phyloP scores from a whole-genome alignment of 2,113 vertebrate genomes.

The Ancistrus triradiatus region DNA sequence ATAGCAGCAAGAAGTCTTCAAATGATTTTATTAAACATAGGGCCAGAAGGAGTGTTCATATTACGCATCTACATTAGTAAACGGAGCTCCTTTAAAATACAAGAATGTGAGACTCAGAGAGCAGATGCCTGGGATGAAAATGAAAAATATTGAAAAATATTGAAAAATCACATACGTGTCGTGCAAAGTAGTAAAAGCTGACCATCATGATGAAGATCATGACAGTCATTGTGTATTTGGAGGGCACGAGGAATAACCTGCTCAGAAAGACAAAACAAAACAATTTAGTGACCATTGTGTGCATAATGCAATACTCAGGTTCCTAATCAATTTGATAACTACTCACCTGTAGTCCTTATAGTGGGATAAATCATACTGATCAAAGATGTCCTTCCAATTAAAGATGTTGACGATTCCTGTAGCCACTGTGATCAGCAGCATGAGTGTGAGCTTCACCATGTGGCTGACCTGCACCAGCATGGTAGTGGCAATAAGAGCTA shows the following conservation, averaged over 20 bases:
- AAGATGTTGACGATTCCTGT: constrained; percentile 81
- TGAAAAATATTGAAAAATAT: neutral
- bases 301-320: neutral
- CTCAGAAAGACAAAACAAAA: neutral
- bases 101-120: too few relatives aligned
- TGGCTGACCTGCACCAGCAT: constrained; percentile 98
- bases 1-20: too few relatives aligned
- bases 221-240: constrained; percentile 83
- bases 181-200: constrained; percentile 95
- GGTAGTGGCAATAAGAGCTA: constrained; percentile 87
- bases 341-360: constrained; percentile 75
- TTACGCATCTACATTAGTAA: too few relatives aligned
- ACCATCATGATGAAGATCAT: constrained; percentile 93
- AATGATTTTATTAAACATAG: too few relatives aligned
- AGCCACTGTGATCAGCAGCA: constrained; percentile 79
- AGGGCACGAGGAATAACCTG: constrained; percentile 78
- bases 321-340: neutral
- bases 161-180: constrained; percentile 78
- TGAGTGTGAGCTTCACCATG: constrained; percentile 95
- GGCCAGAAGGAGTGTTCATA: too few relatives aligned
- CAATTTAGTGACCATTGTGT: neutral
- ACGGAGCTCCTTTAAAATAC: too few relatives aligned
- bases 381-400: constrained; percentile 84
- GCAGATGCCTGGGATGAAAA: too few relatives aligned
- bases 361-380: constrained; percentile 76